Percentiles rank a stretch among this genome's conserved stretches.
phyloP scores from a whole-genome alignment of 1,140 invertebrate genomes.

The Venturia canescens region DNA sequence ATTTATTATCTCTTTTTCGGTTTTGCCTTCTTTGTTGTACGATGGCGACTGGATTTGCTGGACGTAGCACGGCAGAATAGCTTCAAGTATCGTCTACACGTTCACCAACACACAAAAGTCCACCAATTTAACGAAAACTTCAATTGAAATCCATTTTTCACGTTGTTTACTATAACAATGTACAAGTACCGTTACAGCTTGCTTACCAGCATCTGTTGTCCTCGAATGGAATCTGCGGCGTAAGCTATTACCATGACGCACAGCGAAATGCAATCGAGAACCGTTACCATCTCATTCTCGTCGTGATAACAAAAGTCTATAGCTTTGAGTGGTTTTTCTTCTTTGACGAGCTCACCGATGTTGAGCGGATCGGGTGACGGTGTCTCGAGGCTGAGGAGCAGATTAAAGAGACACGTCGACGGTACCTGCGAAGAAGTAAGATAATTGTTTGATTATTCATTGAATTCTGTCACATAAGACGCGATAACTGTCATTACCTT shows the following conservation, averaged over 20 bases:
- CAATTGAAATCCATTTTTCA: too few species aligned
- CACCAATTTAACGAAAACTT: background rate
- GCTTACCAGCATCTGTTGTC: conserved; percentile 98
- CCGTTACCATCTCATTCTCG: conserved; percentile 95
- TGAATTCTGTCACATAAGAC: background rate
- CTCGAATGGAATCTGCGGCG: conserved; percentile 95
- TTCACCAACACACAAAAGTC: background rate
- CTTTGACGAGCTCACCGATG: conserved; percentile 96
- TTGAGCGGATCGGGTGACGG: conserved; percentile 95
- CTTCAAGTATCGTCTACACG: conserved; percentile 93
- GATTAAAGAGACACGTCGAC: conserved; percentile 91
- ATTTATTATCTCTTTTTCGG: conserved; percentile 96
- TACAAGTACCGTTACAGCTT: background rate
- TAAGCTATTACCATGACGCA: conserved; percentile 99
- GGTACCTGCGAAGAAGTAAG: conserved; percentile 82
- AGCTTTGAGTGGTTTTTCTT: conserved; percentile 96
- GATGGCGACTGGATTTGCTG: conserved; percentile 94
- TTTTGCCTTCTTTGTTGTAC: conserved; percentile 91
- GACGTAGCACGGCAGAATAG: conserved; percentile 95
- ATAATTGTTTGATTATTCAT: background rate
- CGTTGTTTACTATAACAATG: too few species aligned
- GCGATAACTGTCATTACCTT: conserved; percentile 79
- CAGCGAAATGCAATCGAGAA: conserved; percentile 94
- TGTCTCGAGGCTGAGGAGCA: conserved; percentile 94
- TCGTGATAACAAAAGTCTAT: conserved; percentile 98